phyloP scores from a whole-genome alignment of 92 coral and sea anemone species.

The Heteractis magnifica region DNA sequence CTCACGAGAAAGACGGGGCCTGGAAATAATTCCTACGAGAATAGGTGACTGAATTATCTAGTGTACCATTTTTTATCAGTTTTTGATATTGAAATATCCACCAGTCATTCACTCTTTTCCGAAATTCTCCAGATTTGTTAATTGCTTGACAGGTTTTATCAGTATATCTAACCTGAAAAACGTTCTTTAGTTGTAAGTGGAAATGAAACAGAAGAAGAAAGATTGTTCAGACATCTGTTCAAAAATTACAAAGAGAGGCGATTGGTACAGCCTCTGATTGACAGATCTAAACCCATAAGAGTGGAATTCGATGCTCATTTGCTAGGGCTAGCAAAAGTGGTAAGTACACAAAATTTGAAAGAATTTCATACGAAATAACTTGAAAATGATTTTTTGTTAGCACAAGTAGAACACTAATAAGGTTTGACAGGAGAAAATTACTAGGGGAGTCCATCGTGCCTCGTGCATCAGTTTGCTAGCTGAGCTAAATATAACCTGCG shows the following conservation, averaged over 20 bases:
- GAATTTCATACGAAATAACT: no score
- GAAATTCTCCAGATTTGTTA: no score
- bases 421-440: no score
- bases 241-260: conserved; percentile 51
- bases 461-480: no score
- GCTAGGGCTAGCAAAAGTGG: conserved; percentile 73
- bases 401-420: background rate
- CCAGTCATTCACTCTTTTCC: no score
- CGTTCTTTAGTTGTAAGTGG: conserved; percentile 28
- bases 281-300: conserved; percentile 42
- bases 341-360: conserved; percentile 12
- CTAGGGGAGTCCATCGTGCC: no score
- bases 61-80: no score
- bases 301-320: conserved; percentile 59
- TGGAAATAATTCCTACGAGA: no score
- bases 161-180: background rate
- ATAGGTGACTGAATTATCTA: no score
- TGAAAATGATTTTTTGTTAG: background rate
- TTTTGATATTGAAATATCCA: no score
- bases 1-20: no score
- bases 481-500: background rate
- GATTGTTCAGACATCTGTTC: conserved; percentile 47
- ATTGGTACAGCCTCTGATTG: conserved; percentile 51
- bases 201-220: conserved; percentile 52
- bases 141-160: no score